These are phyloP conservation scores for Parapsyche elsis DNA, from an alignment of 1,140 invertebrate species.

Conservation along the genomic window DNA sequence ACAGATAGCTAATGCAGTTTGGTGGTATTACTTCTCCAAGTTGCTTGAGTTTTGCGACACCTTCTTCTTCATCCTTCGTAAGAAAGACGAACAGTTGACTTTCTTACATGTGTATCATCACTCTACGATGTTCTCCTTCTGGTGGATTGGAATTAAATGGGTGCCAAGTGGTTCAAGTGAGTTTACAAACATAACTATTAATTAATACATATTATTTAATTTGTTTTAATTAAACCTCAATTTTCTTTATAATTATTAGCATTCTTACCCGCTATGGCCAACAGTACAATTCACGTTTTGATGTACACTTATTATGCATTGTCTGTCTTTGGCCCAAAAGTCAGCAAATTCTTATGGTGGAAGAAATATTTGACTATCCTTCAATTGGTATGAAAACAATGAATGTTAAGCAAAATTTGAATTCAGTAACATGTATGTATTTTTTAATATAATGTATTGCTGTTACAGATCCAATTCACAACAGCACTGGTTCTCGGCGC, in stretches of 20 bases:
- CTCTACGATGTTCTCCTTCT: slow-evolving; percentile 90
- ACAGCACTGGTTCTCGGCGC: slow-evolving; percentile 84
- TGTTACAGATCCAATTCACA: slow-evolving; percentile 82
- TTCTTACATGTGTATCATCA: slow-evolving; percentile 94
- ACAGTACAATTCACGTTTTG: slow-evolving; percentile 90
- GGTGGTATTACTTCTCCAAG: slow-evolving; percentile 98
- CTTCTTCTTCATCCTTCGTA: slow-evolving; percentile 89
- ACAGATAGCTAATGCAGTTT: slow-evolving; percentile 92
- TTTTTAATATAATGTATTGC: slow-evolving; percentile 43
- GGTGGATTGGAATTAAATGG: slow-evolving; percentile 98
- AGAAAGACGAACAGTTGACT: slow-evolving; percentile 88
- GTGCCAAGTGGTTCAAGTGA: slow-evolving; percentile 93
- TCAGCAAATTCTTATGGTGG: slow-evolving; percentile 91
- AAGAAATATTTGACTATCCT: slow-evolving; percentile 93
- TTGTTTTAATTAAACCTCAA: background rate
- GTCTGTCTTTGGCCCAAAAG: slow-evolving; percentile 81
- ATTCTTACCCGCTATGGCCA: slow-evolving; percentile 88
- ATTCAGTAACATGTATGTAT: background rate
- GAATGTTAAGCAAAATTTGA: background rate
- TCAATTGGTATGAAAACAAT: slow-evolving; percentile 71
- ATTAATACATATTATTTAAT: background rate
- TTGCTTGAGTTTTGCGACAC: slow-evolving; percentile 94
- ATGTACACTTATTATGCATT: slow-evolving; percentile 95
- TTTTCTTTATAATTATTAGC: slow-evolving; percentile 68
- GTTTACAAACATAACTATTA: slow-evolving; percentile 59